A percentile compares a stretch with the other conserved stretches of the same genome.
phyloP scores from a whole-genome alignment of 2,113 vertebrate species.

The Globicephala melas region DNA sequence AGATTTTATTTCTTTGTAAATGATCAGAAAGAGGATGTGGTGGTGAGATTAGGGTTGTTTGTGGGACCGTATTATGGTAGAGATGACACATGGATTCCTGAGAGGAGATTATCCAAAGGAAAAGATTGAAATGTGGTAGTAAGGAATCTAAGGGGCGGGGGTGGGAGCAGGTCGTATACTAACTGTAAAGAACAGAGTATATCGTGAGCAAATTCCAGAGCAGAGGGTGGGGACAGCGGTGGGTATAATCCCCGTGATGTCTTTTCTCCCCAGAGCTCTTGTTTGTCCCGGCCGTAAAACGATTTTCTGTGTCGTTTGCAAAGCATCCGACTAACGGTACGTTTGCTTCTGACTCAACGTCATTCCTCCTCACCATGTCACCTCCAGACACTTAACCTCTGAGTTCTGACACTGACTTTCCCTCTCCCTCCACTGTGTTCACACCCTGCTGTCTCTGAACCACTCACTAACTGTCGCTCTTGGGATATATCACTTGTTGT shows the following conservation, averaged over 20 bases:
- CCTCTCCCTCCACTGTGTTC: slow-evolving; percentile 63
- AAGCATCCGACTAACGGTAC: slow-evolving; percentile 99
- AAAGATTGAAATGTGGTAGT: background rate
- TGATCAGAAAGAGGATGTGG: slow-evolving; percentile 15
- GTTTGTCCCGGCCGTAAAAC: slow-evolving; percentile 99
- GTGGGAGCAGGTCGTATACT: background rate
- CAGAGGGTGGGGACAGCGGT: slow-evolving; percentile 59
- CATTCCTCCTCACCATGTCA: slow-evolving; percentile 74
- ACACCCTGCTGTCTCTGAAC: slow-evolving; percentile 56
- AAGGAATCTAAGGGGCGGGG: background rate
- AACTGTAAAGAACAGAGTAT: background rate
- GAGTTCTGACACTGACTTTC: slow-evolving; percentile 60
- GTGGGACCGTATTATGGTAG: background rate
- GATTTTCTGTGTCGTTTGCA: slow-evolving; percentile 99
- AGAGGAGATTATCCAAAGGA: slow-evolving; percentile 12
- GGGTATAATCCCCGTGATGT: slow-evolving; percentile 87
- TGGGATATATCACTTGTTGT: slow-evolving; percentile 39
- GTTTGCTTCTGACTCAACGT: slow-evolving; percentile 94
- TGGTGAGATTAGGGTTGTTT: slow-evolving; percentile 31
- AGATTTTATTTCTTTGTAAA: slow-evolving; percentile 5
- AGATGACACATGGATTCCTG: background rate
- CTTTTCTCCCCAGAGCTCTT: slow-evolving; percentile 99
- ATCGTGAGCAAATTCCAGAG: slow-evolving; percentile 56
- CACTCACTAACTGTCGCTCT: slow-evolving; percentile 34
- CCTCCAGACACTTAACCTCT: slow-evolving; percentile 64